These are phyloP conservation scores for Hermatobates lingyangjiaoensis DNA, from an alignment of 1,140 invertebrate species.

Conservation along the genomic window DNA sequence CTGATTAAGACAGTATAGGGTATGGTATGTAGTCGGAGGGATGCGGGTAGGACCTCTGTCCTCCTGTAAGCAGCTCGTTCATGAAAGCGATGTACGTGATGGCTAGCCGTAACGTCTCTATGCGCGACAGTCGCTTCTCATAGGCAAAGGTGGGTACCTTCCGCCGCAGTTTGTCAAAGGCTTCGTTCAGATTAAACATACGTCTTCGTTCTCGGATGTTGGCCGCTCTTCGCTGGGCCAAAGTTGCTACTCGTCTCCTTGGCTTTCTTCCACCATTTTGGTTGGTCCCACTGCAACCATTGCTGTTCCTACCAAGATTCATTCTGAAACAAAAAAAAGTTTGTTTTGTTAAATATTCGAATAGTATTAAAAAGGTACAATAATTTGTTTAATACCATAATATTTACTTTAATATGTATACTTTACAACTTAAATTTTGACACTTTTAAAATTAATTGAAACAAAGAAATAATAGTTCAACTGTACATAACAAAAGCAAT, in stretches of 20 bases:
- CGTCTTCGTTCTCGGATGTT: constrained; percentile 84
- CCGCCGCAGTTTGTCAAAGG: constrained; percentile 78
- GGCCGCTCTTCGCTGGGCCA: constrained; percentile 75
- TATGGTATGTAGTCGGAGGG: constrained; percentile 21
- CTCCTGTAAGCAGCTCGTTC: constrained; percentile 55
- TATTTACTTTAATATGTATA: no score
- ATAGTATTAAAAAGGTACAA: no score
- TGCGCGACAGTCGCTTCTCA: constrained; percentile 91
- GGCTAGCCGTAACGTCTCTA: constrained; percentile 88
- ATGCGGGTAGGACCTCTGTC: constrained; percentile 15
- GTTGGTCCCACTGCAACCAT: not conserved
- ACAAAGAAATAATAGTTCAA: no score
- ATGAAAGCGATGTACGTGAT: constrained; percentile 98
- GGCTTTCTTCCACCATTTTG: constrained; percentile 43
- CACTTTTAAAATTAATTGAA: no score
- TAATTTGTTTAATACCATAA: no score
- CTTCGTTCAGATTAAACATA: constrained; percentile 96
- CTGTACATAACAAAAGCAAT: no score
- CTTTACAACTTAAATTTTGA: no score
- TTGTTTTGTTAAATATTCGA: no score
- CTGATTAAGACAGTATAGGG: constrained; percentile 13
- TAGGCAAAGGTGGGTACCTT: constrained; percentile 98
- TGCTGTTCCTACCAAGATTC: constrained; percentile 5
- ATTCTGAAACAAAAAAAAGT: constrained; percentile 1
- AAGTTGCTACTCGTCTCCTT: constrained; percentile 65